A percentile compares a stretch with the other conserved stretches of the same genome.
phyloP scores from a whole-genome alignment of 2,113 vertebrate species.

The Lepus europaeus region DNA sequence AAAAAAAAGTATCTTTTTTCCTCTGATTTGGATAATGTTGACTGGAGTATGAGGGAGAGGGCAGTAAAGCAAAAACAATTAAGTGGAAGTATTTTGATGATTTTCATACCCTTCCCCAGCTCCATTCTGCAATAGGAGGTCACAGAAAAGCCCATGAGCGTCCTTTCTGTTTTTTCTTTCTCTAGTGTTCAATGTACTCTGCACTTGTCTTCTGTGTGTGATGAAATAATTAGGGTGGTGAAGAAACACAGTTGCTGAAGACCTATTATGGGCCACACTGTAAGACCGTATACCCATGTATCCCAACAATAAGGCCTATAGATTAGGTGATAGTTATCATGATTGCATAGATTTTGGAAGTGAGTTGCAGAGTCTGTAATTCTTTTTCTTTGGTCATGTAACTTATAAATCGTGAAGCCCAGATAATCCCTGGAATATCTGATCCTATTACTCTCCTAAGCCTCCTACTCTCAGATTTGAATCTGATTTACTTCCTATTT shows the following conservation, averaged over 20 bases:
- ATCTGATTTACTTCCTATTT: conserved; percentile 37
- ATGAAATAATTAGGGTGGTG: neutral
- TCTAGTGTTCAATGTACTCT: neutral
- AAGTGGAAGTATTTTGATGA: conserved; percentile 41
- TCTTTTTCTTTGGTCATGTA: conserved; percentile 50
- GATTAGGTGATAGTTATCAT: conserved; percentile 19
- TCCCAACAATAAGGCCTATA: neutral
- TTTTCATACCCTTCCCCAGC: conserved; percentile 30
- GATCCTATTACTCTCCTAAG: conserved; percentile 23
- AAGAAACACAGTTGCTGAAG: conserved; percentile 50
- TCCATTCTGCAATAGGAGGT: conserved; percentile 42
- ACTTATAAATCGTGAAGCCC: conserved; percentile 44
- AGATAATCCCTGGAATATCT: conserved; percentile 49
- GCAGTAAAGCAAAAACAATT: conserved; percentile 47
- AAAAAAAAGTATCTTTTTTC: conserved; percentile 29
- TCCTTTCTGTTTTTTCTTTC: conserved; percentile 49
- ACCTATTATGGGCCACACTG: neutral
- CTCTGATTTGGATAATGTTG: conserved; percentile 48
- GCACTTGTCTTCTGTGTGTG: conserved; percentile 11
- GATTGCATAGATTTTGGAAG: conserved; percentile 51
- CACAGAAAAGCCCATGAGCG: neutral
- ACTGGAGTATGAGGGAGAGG: neutral
- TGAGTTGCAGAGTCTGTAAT: conserved; percentile 32
- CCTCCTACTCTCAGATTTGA: conserved; percentile 55
- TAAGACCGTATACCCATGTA: conserved; percentile 28